Percentiles rank a stretch among this genome's conserved stretches.
These are phyloP conservation scores for Acanthaster planci DNA, from an alignment of 35 echinoderm and acorn worm species.

Conservation along the genomic window DNA sequence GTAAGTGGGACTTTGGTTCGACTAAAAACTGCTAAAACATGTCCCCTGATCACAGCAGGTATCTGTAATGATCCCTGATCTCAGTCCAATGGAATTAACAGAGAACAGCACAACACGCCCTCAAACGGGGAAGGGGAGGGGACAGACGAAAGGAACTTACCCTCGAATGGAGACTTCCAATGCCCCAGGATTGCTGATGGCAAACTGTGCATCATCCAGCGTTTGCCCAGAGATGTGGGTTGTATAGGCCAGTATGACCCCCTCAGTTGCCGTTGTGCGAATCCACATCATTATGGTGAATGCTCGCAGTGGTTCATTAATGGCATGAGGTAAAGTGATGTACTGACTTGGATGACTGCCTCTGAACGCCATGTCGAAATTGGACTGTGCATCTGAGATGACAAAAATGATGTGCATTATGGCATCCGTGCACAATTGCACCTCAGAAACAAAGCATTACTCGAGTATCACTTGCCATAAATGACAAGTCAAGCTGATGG, in stretches of 20 bases:
- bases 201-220: neutral
- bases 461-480: too few relatives aligned
- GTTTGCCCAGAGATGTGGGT: neutral
- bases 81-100: too few relatives aligned
- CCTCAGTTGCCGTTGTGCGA: neutral
- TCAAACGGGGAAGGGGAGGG: too few relatives aligned
- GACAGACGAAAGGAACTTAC: neutral
- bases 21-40: too few relatives aligned
- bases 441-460: too few relatives aligned
- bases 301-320: neutral
- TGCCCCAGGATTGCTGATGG: neutral
- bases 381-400: neutral
- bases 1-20: too few relatives aligned
- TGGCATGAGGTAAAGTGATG: neutral
- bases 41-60: too few relatives aligned
- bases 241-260: neutral
- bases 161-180: neutral
- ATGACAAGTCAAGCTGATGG: too few relatives aligned
- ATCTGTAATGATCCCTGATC: too few relatives aligned
- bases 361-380: neutral
- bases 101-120: too few relatives aligned
- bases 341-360: neutral
- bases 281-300: conserved; percentile 3
- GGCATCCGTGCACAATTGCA: too few relatives aligned
- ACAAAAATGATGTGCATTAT: too few relatives aligned